phyloP scores from a whole-genome alignment of 2,888 invertebrate species.

The Dicroscelio sp. region DNA sequence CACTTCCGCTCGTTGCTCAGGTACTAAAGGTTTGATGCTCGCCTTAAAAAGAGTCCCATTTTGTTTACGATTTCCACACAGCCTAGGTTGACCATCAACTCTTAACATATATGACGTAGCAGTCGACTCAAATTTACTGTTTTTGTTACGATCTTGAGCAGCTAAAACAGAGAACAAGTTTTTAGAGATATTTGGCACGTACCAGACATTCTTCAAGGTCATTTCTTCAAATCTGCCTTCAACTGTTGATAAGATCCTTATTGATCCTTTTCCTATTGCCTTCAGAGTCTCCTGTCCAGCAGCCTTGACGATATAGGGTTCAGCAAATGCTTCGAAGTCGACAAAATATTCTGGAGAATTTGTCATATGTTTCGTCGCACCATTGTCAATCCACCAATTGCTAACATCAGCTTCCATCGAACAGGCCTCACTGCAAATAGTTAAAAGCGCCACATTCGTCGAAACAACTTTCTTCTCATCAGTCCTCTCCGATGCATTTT shows the following conservation, averaged over 20 bases:
- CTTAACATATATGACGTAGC: conserved; percentile 76
- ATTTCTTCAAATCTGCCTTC: conserved; percentile 66
- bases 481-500: no score
- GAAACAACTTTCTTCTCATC: no score
- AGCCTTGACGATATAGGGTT: conserved; percentile 79
- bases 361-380: conserved; percentile 87
- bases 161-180: conserved; percentile 86
- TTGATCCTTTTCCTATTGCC: conserved; percentile 77
- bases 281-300: conserved; percentile 80
- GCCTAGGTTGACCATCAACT: conserved; percentile 55
- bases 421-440: conserved; percentile 75
- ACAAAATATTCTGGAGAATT: conserved; percentile 80
- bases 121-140: conserved; percentile 81
- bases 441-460: no score
- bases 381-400: conserved; percentile 88
- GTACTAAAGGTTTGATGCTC: conserved; percentile 81
- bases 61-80: conserved; percentile 79
- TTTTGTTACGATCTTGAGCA: conserved; percentile 79
- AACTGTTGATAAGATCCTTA: conserved; percentile 72
- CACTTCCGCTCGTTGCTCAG: conserved; percentile 64
- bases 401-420: conserved; percentile 64
- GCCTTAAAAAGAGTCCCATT: conserved; percentile 82
- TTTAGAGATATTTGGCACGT: conserved; percentile 84
- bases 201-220: conserved; percentile 83
- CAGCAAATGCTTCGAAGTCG: conserved; percentile 59